phyloP scores from a whole-genome alignment of 2,888 invertebrate species.

The Tetanocera ferruginea region DNA sequence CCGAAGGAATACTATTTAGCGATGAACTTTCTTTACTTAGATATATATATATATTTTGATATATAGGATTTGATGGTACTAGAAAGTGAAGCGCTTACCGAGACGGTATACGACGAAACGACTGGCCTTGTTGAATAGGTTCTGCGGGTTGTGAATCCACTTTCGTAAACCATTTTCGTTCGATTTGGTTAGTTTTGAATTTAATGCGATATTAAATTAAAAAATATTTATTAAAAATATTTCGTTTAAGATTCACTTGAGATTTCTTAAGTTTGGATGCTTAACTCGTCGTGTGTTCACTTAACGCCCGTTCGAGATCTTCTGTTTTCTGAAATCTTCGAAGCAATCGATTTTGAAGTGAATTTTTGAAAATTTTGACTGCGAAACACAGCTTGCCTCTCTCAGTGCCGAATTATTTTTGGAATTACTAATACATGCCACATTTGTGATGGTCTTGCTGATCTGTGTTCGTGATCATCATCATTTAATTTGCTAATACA shows the following conservation, averaged over 20 bases:
- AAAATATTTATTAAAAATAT: constrained; percentile 46
- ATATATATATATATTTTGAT: neutral
- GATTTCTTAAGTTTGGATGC: constrained; percentile 46
- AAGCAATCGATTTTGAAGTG: constrained; percentile 63
- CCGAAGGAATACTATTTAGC: constrained; percentile 14
- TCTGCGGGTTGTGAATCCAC: constrained; percentile 91
- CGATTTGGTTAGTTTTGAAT: constrained; percentile 46
- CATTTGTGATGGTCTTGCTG: neutral
- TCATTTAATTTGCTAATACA: too few relatives aligned
- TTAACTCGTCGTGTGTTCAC: constrained; percentile 64
- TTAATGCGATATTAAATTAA: constrained; percentile 41
- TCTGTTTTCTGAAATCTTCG: constrained; percentile 60
- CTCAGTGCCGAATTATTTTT: constrained; percentile 68
- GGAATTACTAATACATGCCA: constrained; percentile 60
- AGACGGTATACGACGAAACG: constrained; percentile 80
- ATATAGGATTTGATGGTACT: constrained; percentile 21
- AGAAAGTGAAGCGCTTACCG: constrained; percentile 76
- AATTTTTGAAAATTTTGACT: constrained; percentile 50
- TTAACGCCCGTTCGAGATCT: constrained; percentile 69
- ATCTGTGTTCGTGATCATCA: neutral
- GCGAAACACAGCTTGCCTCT: constrained; percentile 47
- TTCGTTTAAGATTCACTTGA: constrained; percentile 33
- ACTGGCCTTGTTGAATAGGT: constrained; percentile 80
- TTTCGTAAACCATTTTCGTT: constrained; percentile 88
- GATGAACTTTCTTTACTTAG: neutral